Evolutionary conservation across 2,888 invertebrate species (phyloP).

Genomic region (Ectemnius cavifrons): DNA sequence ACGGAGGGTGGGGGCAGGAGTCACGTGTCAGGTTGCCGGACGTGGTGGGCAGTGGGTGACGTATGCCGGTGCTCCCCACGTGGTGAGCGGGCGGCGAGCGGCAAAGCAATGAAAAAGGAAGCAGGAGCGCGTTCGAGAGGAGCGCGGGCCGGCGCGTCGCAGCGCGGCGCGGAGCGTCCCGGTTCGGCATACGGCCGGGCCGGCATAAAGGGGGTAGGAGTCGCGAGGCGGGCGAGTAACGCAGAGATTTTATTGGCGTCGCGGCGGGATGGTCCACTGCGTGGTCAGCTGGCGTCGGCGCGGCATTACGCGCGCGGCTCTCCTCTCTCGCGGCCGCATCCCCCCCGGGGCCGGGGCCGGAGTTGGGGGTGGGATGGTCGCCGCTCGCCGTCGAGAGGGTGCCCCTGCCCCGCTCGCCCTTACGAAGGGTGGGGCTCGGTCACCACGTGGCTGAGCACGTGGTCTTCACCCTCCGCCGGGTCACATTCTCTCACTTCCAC

Average conservation of each 20-base stretch:
- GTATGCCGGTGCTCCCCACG: conserved; percentile 51
- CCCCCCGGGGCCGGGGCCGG: not conserved
- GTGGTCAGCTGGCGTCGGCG: conserved; percentile 76
- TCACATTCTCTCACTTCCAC: conserved; percentile 46
- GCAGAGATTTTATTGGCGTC: conserved; percentile 66
- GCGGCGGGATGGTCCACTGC: conserved; percentile 73
- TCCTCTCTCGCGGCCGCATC: conserved; percentile 27
- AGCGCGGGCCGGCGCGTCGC: conserved; percentile 6
- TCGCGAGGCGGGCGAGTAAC: conserved; percentile 55
- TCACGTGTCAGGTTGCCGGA: conserved; percentile 59
- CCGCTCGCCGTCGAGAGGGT: conserved; percentile 57
- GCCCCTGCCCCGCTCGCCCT: conserved; percentile 52
- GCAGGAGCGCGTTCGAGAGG: conserved; percentile 47
- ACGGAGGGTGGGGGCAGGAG: conserved; percentile 47
- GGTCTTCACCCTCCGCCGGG: conserved; percentile 67
- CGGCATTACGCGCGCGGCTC: conserved; percentile 60
- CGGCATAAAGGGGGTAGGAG: conserved; percentile 43
- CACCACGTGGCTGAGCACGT: conserved; percentile 76
- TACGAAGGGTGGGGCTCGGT: conserved; percentile 62
- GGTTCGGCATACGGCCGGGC: conserved; percentile 35
- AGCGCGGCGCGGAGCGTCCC: not conserved
- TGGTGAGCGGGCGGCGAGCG: conserved; percentile 40
- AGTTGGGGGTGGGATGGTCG: conserved; percentile 56
- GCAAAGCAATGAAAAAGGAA: conserved; percentile 35
- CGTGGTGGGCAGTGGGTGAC: conserved; percentile 27